Conservation (phyloP, 2,113 vertebrate species). For the Prunella fulvescens region DNA sequence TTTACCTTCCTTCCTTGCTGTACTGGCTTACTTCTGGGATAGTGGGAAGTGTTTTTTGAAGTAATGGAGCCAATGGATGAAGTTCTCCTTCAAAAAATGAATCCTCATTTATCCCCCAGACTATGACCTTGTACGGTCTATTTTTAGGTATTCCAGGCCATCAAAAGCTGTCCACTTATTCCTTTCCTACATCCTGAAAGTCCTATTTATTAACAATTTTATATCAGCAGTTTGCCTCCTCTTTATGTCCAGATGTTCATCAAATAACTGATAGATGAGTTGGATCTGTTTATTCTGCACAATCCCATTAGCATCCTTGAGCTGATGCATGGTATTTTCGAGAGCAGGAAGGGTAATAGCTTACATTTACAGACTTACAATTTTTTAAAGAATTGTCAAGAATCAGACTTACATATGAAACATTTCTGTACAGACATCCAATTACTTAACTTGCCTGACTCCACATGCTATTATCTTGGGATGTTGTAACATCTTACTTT, state of each 20-base stretch:
- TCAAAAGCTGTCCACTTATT: neutral
- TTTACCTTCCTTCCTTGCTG: neutral
- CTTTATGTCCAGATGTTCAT: constrained; percentile 1
- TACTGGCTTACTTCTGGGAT: neutral
- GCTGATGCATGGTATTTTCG: neutral
- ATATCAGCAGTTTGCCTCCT: neutral
- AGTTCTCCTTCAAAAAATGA: neutral
- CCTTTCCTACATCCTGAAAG: neutral
- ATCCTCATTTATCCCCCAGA: neutral
- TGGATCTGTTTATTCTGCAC: neutral
- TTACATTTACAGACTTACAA: neutral
- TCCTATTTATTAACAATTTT: neutral
- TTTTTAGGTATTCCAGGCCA: neutral
- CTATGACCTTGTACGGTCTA: neutral
- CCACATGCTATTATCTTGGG: neutral
- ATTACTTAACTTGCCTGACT: neutral
- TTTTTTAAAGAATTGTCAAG: neutral
- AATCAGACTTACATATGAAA: neutral
- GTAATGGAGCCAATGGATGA: neutral
- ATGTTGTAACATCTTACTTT: neutral
- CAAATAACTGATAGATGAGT: neutral
- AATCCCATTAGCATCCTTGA: neutral
- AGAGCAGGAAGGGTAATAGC: neutral
- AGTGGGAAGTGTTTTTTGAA: neutral
- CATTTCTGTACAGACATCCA: neutral